Conservation (phyloP, 2,888 invertebrate genomes). For the Rhamphomyia laevipes region DNA sequence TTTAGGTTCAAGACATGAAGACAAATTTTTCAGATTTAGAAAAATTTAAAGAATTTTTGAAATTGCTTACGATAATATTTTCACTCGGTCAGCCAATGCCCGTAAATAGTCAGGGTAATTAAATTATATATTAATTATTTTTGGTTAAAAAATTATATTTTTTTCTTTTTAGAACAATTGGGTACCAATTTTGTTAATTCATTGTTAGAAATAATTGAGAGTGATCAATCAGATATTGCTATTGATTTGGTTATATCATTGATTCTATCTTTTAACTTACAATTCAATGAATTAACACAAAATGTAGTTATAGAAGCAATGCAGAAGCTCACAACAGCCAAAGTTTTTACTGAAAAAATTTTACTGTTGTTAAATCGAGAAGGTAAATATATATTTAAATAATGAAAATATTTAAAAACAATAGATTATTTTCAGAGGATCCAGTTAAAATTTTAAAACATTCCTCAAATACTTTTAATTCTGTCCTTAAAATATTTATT, state of each 20-base stretch:
- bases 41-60: slow-evolving; percentile 69
- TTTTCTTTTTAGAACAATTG: slow-evolving; percentile 58
- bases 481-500: slow-evolving; percentile 76
- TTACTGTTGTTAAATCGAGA: slow-evolving; percentile 79
- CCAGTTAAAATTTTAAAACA: slow-evolving; percentile 78
- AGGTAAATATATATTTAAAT: slow-evolving; percentile 42
- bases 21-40: slow-evolving; percentile 66
- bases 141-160: background rate
- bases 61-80: slow-evolving; percentile 77
- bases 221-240: slow-evolving; percentile 72
- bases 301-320: slow-evolving; percentile 62
- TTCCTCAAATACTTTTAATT: slow-evolving; percentile 66
- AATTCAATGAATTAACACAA: slow-evolving; percentile 56
- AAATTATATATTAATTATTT: background rate
- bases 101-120: slow-evolving; percentile 71
- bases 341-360: slow-evolving; percentile 83
- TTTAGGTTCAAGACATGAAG: slow-evolving; percentile 55
- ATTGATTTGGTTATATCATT: slow-evolving; percentile 75
- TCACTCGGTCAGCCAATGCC: slow-evolving; percentile 86
- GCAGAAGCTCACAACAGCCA: slow-evolving; percentile 58
- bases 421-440: slow-evolving; percentile 52
- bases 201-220: slow-evolving; percentile 71
- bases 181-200: slow-evolving; percentile 71
- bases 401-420: background rate
- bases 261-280: slow-evolving; percentile 79